Evolutionary conservation across 2,797 vertebrate species (phyloP).

Genomic region (Dendrocincla tyrannina): DNA sequence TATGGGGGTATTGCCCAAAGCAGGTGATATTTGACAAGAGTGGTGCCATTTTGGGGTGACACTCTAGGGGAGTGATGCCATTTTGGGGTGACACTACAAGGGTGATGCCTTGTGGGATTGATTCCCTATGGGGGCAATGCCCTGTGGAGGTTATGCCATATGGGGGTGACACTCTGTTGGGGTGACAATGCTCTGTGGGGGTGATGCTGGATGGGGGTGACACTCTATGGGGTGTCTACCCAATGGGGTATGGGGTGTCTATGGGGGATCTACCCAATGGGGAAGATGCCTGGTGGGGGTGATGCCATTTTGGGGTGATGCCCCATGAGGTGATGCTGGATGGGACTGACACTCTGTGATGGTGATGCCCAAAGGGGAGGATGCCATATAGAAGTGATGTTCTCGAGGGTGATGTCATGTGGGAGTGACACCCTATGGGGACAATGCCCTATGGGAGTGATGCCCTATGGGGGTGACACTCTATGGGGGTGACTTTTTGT

Average conservation of each 20-base stretch:
- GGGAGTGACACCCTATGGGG: background rate
- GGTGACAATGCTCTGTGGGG: background rate
- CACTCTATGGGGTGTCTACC: background rate
- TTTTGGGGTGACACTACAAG: background rate
- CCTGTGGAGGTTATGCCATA: background rate
- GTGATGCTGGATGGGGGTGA: background rate
- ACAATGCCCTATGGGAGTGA: background rate
- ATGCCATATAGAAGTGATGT: background rate
- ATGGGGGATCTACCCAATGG: too few species aligned
- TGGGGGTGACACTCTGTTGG: background rate
- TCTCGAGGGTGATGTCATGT: background rate
- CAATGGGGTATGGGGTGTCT: too few species aligned
- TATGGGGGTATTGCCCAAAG: too few species aligned
- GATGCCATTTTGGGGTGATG: too few species aligned
- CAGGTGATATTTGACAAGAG: too few species aligned
- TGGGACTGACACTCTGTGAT: background rate
- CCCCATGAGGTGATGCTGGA: background rate
- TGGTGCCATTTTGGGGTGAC: background rate
- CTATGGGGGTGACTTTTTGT: background rate
- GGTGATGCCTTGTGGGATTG: background rate
- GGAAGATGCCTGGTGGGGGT: too few species aligned
- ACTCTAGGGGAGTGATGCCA: too few species aligned
- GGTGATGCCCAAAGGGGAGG: too few species aligned
- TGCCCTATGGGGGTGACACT: background rate
- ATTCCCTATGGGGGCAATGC: too few species aligned